These are phyloP conservation scores for Drosophila mettleri DNA, from an alignment of 2,888 invertebrate genomes.

Conservation along the genomic window DNA sequence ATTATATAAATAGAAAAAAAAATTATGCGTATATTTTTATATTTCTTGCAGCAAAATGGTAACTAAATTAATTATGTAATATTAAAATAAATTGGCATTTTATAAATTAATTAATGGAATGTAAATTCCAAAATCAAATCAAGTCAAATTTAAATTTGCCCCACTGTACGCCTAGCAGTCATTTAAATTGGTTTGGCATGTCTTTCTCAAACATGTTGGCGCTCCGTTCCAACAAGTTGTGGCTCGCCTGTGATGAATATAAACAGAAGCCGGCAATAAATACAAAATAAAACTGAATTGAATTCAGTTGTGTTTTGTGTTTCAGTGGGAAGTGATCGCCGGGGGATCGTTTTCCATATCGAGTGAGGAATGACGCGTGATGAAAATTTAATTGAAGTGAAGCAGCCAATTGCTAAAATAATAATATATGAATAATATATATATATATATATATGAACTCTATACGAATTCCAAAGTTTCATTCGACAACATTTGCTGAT, in stretches of 20 bases:
- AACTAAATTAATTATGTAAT: not conserved
- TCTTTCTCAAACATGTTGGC: conserved; percentile 69
- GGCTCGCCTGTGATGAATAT: conserved; percentile 25
- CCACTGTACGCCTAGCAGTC: not conserved
- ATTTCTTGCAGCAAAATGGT: not conserved
- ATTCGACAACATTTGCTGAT: too few relatives aligned
- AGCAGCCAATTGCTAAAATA: conserved; percentile 17
- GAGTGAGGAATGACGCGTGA: conserved; percentile 22
- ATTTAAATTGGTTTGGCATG: too few relatives aligned
- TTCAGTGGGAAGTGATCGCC: conserved; percentile 38
- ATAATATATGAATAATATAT: not conserved
- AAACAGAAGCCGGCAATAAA: conserved; percentile 30
- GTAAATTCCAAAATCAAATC: not conserved
- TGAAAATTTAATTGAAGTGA: conserved; percentile 40
- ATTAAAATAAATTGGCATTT: not conserved
- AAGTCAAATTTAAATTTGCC: not conserved
- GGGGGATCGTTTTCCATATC: conserved; percentile 12
- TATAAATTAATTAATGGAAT: not conserved
- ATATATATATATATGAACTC: not conserved
- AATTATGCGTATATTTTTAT: too few relatives aligned
- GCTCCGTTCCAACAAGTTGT: conserved; percentile 65
- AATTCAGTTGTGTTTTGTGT: conserved; percentile 50
- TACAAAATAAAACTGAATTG: conserved; percentile 19
- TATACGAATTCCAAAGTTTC: not conserved
- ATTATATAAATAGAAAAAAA: not conserved